Evolutionary conservation across 2,797 vertebrate species (phyloP), one percentile per base, ranked within the genome.

Genomic region (Pelobates cultripes): DNA sequence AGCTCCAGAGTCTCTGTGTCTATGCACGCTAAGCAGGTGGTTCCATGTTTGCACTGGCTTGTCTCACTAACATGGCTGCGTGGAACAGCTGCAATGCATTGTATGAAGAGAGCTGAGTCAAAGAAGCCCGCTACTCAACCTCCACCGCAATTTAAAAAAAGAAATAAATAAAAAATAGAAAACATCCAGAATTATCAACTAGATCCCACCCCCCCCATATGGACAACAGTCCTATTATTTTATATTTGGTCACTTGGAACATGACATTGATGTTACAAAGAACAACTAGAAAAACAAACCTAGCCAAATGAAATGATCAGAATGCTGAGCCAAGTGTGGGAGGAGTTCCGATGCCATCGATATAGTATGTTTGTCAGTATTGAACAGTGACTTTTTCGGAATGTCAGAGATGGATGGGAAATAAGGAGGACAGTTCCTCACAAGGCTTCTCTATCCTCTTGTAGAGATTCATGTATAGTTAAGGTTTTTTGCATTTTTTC

Each of bases 251-350:
- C 79, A 86, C 70, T 4, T 85, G 89, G 72, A 75, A 28, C 45
- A 45, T 17, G 89, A 89, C 86, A 28, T 28, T 28, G 28, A 28
- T 28, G 28, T 28, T 28, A 28, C 28, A 28, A 28, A 28, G 2
- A 28, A 28, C 28, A 28, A 28, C 28, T 1, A 28, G 28, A 28
- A 28, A 28, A 28, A 28, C 28, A 28, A 28, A 28, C 2, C 28
- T 28, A 1, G 28, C 28, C 28, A 28, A 28, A 28, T 28, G 28
- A 28, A 28, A 28, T 87, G 74, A 76, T 84, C 84, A 87, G 88
- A 89, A 84, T 83, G 86, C 80, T 89, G 86, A 88, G 88, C 78
- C 71, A 70, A 85, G 88, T 88, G 90, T 88, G 86, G 86, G 85
- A 78, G 88, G 88, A 86, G 88, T 87, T 88, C 86, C 83, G 73